phyloP scores from a whole-genome alignment of 2,113 vertebrate species.

The Lophotis ruficrista region DNA sequence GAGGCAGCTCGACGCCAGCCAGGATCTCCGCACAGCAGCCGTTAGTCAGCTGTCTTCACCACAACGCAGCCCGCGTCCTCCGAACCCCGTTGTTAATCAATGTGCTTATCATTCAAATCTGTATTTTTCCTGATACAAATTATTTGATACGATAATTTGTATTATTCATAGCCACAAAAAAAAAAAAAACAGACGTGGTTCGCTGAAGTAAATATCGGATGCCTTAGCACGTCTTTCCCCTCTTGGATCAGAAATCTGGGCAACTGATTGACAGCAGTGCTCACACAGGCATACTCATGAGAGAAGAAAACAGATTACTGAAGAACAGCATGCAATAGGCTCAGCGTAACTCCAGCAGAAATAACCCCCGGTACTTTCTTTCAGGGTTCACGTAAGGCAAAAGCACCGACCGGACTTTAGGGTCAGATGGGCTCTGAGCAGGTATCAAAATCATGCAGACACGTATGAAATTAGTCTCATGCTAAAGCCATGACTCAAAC shows the following conservation, averaged over 20 bases:
- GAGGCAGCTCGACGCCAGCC: not conserved
- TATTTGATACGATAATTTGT: not conserved
- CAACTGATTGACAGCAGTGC: not conserved
- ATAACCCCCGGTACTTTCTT: not conserved
- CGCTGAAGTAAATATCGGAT: not conserved
- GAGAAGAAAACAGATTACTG: constrained; percentile 20
- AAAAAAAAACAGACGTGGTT: not conserved
- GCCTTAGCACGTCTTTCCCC: not conserved
- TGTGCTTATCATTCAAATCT: not conserved
- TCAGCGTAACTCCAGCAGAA: not conserved
- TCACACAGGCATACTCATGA: not conserved
- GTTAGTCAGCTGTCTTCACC: not conserved
- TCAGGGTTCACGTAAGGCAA: not conserved
- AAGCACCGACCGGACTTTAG: not conserved
- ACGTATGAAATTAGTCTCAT: constrained; percentile 38
- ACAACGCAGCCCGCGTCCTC: not conserved
- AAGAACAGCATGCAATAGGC: constrained; percentile 6
- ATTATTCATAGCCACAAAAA: not conserved
- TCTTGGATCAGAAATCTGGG: not conserved
- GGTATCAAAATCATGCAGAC: constrained; percentile 39
- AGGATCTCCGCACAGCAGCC: not conserved
- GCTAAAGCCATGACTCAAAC: constrained; percentile 32
- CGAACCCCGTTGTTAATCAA: not conserved
- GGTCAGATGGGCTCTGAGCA: constrained; percentile 10
- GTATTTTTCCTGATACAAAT: not conserved